Evolutionary conservation across 2,797 vertebrate species (phyloP).

Genomic region (Falco naumanni): DNA sequence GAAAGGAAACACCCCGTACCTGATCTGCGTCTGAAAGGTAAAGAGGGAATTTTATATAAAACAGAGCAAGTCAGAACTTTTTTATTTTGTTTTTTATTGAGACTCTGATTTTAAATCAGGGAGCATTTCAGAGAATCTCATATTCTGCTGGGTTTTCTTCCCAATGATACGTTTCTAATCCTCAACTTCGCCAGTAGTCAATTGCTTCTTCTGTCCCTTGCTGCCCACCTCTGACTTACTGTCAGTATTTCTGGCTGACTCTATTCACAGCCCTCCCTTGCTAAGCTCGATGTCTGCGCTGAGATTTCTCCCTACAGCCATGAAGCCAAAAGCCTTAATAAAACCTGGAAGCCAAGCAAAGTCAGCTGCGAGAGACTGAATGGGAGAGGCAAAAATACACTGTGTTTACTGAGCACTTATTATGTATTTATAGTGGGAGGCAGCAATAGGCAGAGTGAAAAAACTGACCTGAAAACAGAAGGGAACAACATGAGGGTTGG

Average conservation of each 20-base stretch:
- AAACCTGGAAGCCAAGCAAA: conserved; percentile 43
- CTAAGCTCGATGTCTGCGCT: neutral
- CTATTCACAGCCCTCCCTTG: conserved; percentile 27
- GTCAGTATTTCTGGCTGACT: conserved; percentile 61
- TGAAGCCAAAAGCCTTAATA: conserved; percentile 33
- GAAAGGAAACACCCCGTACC: neutral
- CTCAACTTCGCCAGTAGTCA: neutral
- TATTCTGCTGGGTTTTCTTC: neutral
- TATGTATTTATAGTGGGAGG: neutral
- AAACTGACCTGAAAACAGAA: neutral
- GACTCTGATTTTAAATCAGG: conserved; percentile 14
- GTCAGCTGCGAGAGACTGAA: neutral
- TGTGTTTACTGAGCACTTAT: neutral
- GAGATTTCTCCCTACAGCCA: conserved; percentile 43
- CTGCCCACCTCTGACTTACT: conserved; percentile 43
- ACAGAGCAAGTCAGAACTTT: conserved; percentile 36
- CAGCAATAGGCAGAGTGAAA: neutral
- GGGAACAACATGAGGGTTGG: neutral
- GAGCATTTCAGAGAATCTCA: conserved; percentile 3
- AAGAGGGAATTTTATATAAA: conserved; percentile 35
- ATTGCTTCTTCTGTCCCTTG: conserved; percentile 1
- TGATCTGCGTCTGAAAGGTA: conserved; percentile 33
- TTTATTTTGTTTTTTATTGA: conserved; percentile 21
- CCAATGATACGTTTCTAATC: conserved; percentile 17
- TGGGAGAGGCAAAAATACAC: neutral